phyloP scores from a whole-genome alignment of 2,797 vertebrate species.

The Parotocinclus haroldoi region DNA sequence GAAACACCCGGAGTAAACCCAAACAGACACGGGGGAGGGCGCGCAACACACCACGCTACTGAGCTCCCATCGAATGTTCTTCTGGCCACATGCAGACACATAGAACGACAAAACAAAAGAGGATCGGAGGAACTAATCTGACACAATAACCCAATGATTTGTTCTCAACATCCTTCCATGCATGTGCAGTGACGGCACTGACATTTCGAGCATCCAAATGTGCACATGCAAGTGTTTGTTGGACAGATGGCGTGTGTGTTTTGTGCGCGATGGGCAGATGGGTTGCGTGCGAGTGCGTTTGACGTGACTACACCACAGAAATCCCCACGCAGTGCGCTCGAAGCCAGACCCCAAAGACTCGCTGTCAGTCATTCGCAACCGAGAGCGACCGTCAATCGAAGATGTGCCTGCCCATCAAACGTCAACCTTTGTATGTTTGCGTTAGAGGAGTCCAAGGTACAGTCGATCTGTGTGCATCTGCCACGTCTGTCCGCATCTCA shows the following conservation, averaged over 20 bases:
- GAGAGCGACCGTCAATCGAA: conserved; percentile 13
- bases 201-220: conserved; percentile 26
- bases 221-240: conserved; percentile 17
- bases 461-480: not conserved
- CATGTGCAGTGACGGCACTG: conserved; percentile 21
- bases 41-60: too few species aligned
- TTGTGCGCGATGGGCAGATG: conserved; percentile 25
- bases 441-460: not conserved
- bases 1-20: too few species aligned
- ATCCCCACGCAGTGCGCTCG: conserved; percentile 5
- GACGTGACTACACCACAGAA: conserved; percentile 31
- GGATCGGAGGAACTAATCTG: too few species aligned
- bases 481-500: too few species aligned
- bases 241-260: conserved; percentile 24
- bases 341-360: conserved; percentile 17
- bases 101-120: too few species aligned
- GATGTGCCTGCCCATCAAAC: not conserved
- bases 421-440: not conserved
- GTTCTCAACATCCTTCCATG: not conserved
- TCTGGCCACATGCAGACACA: too few species aligned
- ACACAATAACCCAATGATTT: too few species aligned
- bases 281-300: conserved; percentile 17
- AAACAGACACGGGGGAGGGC: too few species aligned
- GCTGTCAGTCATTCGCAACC: conserved; percentile 15
- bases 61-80: too few species aligned